Base-by-base conservation (phyloP, 30 jellyfish, hydroid and myxozoan species). In the Hydractinia symbiolongicarpus region DNA sequence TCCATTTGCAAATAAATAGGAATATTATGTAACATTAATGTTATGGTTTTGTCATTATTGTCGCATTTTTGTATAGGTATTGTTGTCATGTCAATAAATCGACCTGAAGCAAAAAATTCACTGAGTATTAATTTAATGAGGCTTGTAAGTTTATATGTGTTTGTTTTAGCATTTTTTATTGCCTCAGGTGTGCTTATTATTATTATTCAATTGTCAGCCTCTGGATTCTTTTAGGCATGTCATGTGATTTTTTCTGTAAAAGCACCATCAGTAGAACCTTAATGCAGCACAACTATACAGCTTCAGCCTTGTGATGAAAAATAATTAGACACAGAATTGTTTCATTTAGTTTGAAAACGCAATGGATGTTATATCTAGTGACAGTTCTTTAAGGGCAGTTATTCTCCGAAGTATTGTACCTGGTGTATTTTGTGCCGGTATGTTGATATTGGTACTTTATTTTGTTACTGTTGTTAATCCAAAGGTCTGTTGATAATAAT, bases 341-440 rank as follows among this genome's bases (percentile, higher is more conserved):
- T 44, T 52, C 4, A 69, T 61, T 89, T 53, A 90, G 97, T 86
- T 90, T 54, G 94, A 90, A 55, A 90, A 90, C 60, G 83, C 88
- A 44, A 85, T 90, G 50, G 94, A 90, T 53, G 93, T 74, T 9
- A 61, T 90, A 72, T 50, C 83, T 53, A 19, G 40, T 4, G 86
- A 86, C 76, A 69, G 81, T 51, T 5, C 76, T 10, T 66, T 90
- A 15, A 91, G 94, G n/a, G 93, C 81, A 50, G 93, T 90, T 5
- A 78, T 90, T 21, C 84, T 90, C 51, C 82, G 88, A 73, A 90
- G 97, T 79, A 90, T 84, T 30, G 97, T 90, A 8, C 97, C 97
- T 62, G 98, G 98, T 58, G 96, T 86, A 4, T 91, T 91, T 72
- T 91, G 98, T 83, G 98, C 98, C 76, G 98, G 87, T 79, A 16